phyloP scores from a whole-genome alignment of 2,888 invertebrate genomes.

The Eupeodes luniger region DNA sequence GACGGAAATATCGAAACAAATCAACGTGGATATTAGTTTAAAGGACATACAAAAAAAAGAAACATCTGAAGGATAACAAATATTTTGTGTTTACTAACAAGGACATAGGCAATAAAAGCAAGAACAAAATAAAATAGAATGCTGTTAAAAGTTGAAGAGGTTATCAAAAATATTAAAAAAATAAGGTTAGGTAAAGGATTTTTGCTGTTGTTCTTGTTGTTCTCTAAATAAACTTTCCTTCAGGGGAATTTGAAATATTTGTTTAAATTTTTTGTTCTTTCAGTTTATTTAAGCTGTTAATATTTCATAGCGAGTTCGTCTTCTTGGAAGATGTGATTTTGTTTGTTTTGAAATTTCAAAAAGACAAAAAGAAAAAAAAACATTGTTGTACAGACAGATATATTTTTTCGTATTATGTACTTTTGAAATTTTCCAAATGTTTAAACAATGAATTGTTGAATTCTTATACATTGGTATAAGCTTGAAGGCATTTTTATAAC shows the following conservation, averaged over 20 bases:
- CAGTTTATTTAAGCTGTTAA: conserved; percentile 7
- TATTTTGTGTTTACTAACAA: conserved; percentile 25
- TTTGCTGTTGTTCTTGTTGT: background rate
- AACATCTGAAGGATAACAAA: conserved; percentile 44
- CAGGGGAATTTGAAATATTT: background rate
- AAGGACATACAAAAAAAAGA: conserved; percentile 25
- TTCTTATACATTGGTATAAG: no score
- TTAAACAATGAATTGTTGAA: no score
- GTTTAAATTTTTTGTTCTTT: background rate
- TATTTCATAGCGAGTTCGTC: background rate
- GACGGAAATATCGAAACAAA: conserved; percentile 69
- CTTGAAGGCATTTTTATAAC: no score
- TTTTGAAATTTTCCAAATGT: no score
- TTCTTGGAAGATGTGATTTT: conserved; percentile 13
- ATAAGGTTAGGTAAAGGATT: background rate
- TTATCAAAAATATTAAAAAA: background rate
- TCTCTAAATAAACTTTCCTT: background rate
- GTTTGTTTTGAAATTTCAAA: conserved; percentile 7
- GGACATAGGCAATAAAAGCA: conserved; percentile 10
- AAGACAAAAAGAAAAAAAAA: background rate
- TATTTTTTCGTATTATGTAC: no score
- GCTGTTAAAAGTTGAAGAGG: background rate
- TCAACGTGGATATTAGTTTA: conserved; percentile 60
- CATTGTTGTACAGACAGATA: background rate
- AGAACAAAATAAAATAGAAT: background rate